Evolutionary conservation across 2,797 vertebrate genomes (phyloP).

Genomic region (Acrossocheilus fasciatus): DNA sequence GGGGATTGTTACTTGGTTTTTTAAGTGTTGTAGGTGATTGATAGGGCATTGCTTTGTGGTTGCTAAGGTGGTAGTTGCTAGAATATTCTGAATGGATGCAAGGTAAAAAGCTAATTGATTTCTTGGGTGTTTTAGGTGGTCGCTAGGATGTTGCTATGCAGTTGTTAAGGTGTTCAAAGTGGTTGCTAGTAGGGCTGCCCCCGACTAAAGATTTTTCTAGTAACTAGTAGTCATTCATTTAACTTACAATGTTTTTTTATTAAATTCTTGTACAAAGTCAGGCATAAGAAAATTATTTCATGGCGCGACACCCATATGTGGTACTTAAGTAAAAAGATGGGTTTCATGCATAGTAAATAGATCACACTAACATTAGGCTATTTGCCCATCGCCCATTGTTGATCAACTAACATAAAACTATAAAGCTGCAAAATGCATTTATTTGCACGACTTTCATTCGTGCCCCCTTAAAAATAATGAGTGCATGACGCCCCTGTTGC

Average conservation of each 20-base stretch:
- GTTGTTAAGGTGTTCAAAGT: neutral
- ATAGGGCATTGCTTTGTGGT: neutral
- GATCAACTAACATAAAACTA: neutral
- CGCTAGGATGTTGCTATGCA: neutral
- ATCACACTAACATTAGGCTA: neutral
- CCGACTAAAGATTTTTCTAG: too few relatives aligned
- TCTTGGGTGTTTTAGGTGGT: neutral
- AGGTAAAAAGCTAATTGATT: neutral
- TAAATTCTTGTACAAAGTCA: too few relatives aligned
- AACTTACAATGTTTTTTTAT: too few relatives aligned
- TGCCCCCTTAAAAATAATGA: too few relatives aligned
- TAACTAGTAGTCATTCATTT: too few relatives aligned
- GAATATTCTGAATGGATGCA: neutral
- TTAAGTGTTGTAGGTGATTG: neutral
- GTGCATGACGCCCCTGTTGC: neutral
- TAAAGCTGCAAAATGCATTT: neutral
- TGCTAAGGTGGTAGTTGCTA: neutral
- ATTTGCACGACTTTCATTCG: neutral
- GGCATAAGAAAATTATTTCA: too few relatives aligned
- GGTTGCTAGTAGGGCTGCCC: too few relatives aligned
- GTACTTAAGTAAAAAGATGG: too few relatives aligned
- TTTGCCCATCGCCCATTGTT: neutral
- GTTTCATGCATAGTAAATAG: too few relatives aligned
- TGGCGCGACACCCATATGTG: too few relatives aligned
- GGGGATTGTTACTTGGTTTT: neutral